Evolutionary conservation across 2,113 vertebrate species (phyloP), one percentile per base, ranked within the genome.

Genomic region (Xenopus tropicalis): DNA sequence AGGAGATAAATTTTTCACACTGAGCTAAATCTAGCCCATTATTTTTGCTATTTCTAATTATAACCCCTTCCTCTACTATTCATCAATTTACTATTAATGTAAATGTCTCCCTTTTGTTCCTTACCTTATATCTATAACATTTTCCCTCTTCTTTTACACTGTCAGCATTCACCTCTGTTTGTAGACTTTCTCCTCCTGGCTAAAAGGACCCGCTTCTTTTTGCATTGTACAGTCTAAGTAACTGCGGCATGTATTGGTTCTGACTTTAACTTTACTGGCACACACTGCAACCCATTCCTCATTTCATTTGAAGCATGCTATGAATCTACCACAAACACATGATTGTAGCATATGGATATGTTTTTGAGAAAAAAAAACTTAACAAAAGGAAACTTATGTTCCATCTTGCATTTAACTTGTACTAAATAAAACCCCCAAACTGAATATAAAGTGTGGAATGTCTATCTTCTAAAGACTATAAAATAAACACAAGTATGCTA

Each of bases 371-470:
- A 65, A 59, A 74, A 66, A 54, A 14, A 54, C 52, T 54, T 54
- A n/a, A 54, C 52, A 54, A 54, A 61, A 24, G 23, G 16, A 69
- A 51, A 25, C 66, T 69, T 25, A 37, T 42, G 73, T 76, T 69
- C 51, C 16, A 75, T 69, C 73, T 69, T 75, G 66, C 58, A 67
- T 69, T 62, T 75, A 74, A 48, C 44, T 74, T 68, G 56, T 46
- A 66, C 24, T 48, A 57, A 66, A 59, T 58, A 68, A 74, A 74
- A 74, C 23, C 65, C 72, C 64, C 72, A 52, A 69, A 61, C 25
- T 61, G 72, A 61, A 74, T 74, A 74, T 74, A 74, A 74, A 74
- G 57, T 74, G 65, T 63, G 73, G 73, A 75, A 75, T 75, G 73
- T 69, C 73, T 24, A 69, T 75, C 73, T 62, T 75, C 52, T 63